Percentiles rank a stretch among this genome's conserved stretches.
phyloP scores from a whole-genome alignment of 2,113 vertebrate genomes.

The Poeciliopsis turrubarensis region DNA sequence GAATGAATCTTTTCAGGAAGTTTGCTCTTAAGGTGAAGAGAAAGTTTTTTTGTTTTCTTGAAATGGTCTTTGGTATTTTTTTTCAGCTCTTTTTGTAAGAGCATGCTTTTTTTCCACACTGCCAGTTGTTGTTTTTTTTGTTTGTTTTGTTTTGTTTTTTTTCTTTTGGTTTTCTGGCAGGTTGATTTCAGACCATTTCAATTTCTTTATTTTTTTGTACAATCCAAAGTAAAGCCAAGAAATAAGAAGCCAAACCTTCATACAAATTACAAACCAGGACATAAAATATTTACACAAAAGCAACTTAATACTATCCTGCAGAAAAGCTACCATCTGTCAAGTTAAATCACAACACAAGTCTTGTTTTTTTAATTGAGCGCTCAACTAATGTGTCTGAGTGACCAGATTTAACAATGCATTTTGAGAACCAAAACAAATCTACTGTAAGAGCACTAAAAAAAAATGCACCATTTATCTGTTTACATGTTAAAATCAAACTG shows the following conservation, averaged over 20 bases:
- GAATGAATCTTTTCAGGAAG: constrained; percentile 50
- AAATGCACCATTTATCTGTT: constrained; percentile 43
- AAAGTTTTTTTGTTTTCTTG: constrained; percentile 70
- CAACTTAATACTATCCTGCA: constrained; percentile 82
- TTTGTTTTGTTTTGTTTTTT: constrained; percentile 52
- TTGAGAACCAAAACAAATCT: constrained; percentile 70
- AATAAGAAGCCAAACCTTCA: constrained; percentile 83
- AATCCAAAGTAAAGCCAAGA: constrained; percentile 86
- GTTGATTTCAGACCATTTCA: constrained; percentile 92
- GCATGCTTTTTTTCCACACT: constrained; percentile 59
- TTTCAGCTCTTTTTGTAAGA: constrained; percentile 50
- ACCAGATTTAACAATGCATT: constrained; percentile 77
- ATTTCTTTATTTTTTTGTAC: constrained; percentile 96
- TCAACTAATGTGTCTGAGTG: constrained; percentile 82
- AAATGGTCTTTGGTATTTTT: constrained; percentile 50
- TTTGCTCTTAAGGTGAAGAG: constrained; percentile 89
- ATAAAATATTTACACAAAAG: constrained; percentile 98
- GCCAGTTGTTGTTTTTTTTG: constrained; percentile 37
- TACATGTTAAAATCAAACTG: constrained; percentile 85
- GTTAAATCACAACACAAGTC: constrained; percentile 64
- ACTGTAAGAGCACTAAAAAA: constrained; percentile 72
- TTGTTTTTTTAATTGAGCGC: constrained; percentile 80
- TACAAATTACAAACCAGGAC: constrained; percentile 96
- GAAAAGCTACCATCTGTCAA: constrained; percentile 86
- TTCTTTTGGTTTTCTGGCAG: constrained; percentile 61